Percentiles rank a stretch among this genome's conserved stretches.
These are phyloP conservation scores for Eremophila alpestris DNA, from an alignment of 2,797 vertebrate species.

Conservation along the genomic window DNA sequence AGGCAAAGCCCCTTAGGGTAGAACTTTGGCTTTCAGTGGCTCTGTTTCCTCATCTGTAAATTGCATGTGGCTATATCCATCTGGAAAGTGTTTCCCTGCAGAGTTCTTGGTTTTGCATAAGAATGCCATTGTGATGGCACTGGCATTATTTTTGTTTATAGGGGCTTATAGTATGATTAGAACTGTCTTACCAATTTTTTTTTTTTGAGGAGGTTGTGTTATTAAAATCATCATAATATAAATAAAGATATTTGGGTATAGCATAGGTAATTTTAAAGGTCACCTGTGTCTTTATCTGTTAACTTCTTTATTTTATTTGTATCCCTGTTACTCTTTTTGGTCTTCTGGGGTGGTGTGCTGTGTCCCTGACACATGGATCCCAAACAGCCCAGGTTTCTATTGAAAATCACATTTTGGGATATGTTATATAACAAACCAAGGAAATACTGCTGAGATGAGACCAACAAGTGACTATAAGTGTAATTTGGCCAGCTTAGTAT, in stretches of 20 bases:
- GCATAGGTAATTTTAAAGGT: neutral
- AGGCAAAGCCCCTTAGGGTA: neutral
- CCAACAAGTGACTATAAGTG: neutral
- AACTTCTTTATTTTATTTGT: neutral
- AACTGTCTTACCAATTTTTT: neutral
- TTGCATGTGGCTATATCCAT: neutral
- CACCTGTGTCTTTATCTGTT: neutral
- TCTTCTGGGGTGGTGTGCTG: neutral
- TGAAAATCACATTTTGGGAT: neutral
- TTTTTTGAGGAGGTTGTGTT: neutral
- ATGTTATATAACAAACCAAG: neutral
- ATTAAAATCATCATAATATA: neutral
- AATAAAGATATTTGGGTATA: neutral
- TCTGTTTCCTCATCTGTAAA: neutral
- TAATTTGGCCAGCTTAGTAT: neutral
- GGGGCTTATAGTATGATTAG: neutral
- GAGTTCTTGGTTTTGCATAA: neutral
- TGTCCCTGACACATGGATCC: neutral
- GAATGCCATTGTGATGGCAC: neutral
- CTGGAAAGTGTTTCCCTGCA: neutral
- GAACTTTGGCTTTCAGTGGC: neutral
- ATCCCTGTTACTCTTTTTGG: neutral
- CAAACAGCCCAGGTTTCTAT: neutral
- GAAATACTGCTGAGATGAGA: neutral
- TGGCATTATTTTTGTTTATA: neutral